Percentiles rank a stretch among this genome's conserved stretches.
Conservation (phyloP, 2,888 invertebrate species). For the Sturmia bella region DNA sequence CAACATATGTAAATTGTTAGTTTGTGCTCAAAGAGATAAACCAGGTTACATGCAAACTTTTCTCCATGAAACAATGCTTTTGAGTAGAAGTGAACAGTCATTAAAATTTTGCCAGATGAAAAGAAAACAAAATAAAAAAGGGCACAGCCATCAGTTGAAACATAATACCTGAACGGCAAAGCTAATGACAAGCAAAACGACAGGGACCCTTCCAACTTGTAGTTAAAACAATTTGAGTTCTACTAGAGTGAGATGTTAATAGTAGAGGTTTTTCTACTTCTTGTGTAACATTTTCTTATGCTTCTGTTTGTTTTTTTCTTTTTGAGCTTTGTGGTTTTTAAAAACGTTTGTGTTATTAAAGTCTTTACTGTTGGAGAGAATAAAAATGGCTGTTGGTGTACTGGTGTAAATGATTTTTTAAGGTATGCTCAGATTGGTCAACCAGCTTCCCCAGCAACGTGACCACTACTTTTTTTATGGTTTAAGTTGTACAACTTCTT, state of each 20-base stretch:
- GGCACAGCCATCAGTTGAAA: constrained; percentile 38
- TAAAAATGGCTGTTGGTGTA: no score
- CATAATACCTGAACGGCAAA: constrained; percentile 40
- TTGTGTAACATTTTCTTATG: constrained; percentile 31
- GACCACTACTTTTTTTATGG: no score
- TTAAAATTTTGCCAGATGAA: not conserved
- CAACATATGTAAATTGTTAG: not conserved
- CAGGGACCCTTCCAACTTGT: not conserved
- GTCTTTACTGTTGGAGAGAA: no score
- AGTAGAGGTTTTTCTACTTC: constrained; percentile 21
- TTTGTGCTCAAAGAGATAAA: not conserved
- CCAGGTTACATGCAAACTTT: no score
- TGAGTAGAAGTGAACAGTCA: not conserved
- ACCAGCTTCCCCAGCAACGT: no score
- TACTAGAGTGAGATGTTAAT: constrained; percentile 22
- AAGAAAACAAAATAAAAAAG: not conserved
- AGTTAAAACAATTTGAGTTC: not conserved
- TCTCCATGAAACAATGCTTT: no score
- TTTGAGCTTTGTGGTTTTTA: constrained; percentile 17
- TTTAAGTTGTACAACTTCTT: no score
- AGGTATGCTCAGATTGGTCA: no score
- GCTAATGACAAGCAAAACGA: not conserved
- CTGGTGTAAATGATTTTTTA: no score
- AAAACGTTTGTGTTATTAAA: constrained; percentile 62
- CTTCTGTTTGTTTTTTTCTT: constrained; percentile 3